Percentiles rank a stretch among this genome's conserved stretches.
Evolutionary conservation across 2,797 vertebrate species (phyloP).

Genomic region (Crypturellus tataupa): DNA sequence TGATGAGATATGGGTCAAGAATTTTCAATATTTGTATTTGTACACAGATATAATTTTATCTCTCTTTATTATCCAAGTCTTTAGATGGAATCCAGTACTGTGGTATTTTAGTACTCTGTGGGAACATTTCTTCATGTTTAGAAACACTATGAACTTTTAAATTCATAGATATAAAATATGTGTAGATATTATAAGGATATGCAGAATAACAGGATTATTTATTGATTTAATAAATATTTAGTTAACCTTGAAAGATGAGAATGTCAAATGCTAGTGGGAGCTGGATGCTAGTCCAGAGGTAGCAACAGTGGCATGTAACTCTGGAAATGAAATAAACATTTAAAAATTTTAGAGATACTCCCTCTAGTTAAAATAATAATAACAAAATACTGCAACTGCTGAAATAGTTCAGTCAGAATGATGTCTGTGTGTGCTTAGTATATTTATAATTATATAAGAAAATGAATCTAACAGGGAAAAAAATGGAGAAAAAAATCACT

Average conservation of each 20-base stretch:
- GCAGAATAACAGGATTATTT: neutral
- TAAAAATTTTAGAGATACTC: neutral
- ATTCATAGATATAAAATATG: neutral
- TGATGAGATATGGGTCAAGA: neutral
- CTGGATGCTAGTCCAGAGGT: neutral
- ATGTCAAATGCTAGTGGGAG: neutral
- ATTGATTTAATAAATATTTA: neutral
- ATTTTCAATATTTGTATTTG: neutral
- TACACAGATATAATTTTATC: neutral
- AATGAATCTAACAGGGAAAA: neutral
- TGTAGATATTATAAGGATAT: neutral
- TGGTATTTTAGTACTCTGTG: neutral
- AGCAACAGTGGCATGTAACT: neutral
- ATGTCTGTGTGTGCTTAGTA: neutral
- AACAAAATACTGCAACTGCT: neutral
- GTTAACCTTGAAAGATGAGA: neutral
- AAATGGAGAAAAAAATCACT: neutral
- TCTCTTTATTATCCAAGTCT: neutral
- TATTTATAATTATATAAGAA: neutral
- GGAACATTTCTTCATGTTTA: neutral
- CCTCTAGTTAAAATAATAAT: neutral
- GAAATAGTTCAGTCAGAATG: neutral
- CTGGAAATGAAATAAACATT: neutral
- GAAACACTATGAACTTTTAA: slow-evolving; percentile 5
- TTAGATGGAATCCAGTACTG: neutral